A percentile compares a stretch with the other conserved stretches of the same genome.
phyloP scores from a whole-genome alignment of 2,888 invertebrate species.

The Agrochola lota region DNA sequence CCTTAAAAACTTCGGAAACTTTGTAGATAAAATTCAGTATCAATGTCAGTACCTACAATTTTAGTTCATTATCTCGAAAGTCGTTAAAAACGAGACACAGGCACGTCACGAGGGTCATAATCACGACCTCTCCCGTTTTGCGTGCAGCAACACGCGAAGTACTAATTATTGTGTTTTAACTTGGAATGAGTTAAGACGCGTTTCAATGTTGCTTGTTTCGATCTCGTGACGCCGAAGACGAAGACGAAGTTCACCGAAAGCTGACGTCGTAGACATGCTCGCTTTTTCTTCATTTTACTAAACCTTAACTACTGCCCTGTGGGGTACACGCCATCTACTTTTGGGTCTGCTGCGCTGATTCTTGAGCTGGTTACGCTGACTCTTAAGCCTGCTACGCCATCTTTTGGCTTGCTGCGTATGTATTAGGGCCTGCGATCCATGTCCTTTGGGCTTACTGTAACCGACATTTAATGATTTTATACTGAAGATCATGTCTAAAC shows the following conservation, averaged over 20 bases:
- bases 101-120: conserved; percentile 32
- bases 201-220: neutral
- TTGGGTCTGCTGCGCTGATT: neutral
- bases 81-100: conserved; percentile 9
- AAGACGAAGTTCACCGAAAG: neutral
- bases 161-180: conserved; percentile 22
- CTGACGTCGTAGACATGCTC: neutral
- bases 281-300: neutral
- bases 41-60: neutral
- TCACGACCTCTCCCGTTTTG: conserved; percentile 33
- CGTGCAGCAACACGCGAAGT: conserved; percentile 37
- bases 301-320: neutral
- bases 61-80: conserved; percentile 12
- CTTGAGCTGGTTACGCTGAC: neutral
- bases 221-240: neutral
- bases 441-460: neutral
- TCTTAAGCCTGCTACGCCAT: neutral
- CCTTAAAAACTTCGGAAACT: neutral
- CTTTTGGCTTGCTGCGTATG: neutral
- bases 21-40: neutral
- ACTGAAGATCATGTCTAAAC: too few species aligned
- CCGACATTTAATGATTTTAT: too few species aligned
- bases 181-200: conserved; percentile 1
- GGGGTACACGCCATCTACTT: neutral
- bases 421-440: neutral